These are phyloP conservation scores for Caenorhabditis sp. DNA, from an alignment of 2,888 invertebrate species.

Conservation along the genomic window DNA sequence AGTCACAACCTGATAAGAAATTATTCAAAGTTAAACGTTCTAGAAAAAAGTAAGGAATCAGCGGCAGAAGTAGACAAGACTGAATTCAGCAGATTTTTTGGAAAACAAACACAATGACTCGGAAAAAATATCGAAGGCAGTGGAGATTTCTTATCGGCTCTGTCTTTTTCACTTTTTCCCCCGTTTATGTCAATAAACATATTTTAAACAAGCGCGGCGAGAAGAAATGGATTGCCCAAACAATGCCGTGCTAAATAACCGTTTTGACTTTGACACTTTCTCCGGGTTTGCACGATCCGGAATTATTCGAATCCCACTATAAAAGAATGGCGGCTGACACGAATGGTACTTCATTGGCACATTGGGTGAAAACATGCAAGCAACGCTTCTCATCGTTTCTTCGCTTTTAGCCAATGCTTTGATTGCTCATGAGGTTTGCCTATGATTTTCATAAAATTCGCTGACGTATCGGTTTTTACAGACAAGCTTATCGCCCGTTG, in stretches of 20 bases:
- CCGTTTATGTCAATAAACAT: neutral
- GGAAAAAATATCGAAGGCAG: neutral
- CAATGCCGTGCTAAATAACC: constrained; percentile 21
- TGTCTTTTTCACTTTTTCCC: constrained; percentile 18
- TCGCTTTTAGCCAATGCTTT: neutral
- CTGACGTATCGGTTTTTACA: constrained; percentile 10
- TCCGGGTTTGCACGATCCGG: constrained; percentile 39
- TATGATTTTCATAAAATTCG: neutral
- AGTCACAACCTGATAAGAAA: too few relatives aligned
- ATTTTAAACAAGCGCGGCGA: neutral
- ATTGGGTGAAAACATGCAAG: too few relatives aligned
- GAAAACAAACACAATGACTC: too few relatives aligned
- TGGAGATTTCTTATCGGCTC: neutral
- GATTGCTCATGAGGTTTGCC: constrained; percentile 5
- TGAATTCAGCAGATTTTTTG: too few relatives aligned
- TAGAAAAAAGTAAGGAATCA: too few relatives aligned
- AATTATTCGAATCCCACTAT: constrained; percentile 15
- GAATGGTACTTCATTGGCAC: too few relatives aligned
- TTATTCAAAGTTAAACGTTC: too few relatives aligned
- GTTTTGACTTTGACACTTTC: constrained; percentile 44
- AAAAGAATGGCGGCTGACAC: constrained; percentile 14
- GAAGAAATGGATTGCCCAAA: constrained; percentile 31
- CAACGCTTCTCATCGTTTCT: too few relatives aligned
- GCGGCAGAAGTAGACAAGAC: too few relatives aligned
- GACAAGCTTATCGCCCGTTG: constrained; percentile 21